These are phyloP conservation scores for Leptinotarsa rubiginosa DNA, from an alignment of 2,888 invertebrate species.

Conservation along the genomic window DNA sequence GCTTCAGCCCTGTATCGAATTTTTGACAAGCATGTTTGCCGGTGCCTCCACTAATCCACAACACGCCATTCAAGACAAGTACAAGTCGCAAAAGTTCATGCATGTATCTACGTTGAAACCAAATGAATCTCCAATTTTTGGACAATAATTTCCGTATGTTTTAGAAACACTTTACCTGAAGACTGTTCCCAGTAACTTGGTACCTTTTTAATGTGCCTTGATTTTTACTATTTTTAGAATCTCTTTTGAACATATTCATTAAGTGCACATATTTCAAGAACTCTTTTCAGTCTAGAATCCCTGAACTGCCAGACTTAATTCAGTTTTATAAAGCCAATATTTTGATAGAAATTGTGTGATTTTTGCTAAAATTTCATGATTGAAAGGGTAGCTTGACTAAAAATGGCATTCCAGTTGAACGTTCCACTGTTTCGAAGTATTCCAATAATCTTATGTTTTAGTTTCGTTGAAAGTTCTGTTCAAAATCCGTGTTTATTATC, in stretches of 20 bases:
- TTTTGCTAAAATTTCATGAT: no score
- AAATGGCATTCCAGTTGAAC: no score
- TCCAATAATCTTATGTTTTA: no score
- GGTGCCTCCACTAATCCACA: conserved; percentile 68
- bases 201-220: conserved; percentile 39
- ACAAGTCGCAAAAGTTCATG: conserved; percentile 77
- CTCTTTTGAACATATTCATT: neutral
- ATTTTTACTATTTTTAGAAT: conserved; percentile 9
- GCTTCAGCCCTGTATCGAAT: conserved; percentile 75
- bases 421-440: no score
- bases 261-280: neutral
- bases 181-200: conserved; percentile 36
- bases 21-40: conserved; percentile 77
- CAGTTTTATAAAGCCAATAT: no score
- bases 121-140: conserved; percentile 41
- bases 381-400: no score
- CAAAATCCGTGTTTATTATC: no score
- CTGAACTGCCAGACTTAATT: no score
- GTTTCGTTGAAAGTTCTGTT: no score
- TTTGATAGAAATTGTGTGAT: no score
- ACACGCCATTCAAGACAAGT: conserved; percentile 91
- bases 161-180: conserved; percentile 30
- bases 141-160: conserved; percentile 32
- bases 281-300: conserved; percentile 14
- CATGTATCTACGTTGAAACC: conserved; percentile 57